Conservation (phyloP, 2,113 vertebrate species). For the Anoura caudifer region DNA sequence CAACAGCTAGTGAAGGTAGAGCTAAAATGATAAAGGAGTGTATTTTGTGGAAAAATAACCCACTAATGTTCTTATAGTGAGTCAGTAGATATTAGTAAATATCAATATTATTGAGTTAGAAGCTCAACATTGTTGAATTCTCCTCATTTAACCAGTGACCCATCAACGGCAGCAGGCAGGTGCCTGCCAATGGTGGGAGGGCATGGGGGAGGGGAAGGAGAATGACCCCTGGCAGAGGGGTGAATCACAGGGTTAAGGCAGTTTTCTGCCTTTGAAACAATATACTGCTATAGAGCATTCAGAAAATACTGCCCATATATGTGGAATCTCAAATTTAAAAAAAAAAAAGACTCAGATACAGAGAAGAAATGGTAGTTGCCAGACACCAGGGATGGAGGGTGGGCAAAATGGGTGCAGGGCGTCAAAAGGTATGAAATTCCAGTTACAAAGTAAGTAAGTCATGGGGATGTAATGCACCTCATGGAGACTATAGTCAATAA, state of each 20-base stretch:
- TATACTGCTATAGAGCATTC: background rate
- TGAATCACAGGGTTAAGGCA: background rate
- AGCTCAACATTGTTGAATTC: background rate
- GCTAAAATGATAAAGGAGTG: background rate
- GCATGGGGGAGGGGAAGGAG: background rate
- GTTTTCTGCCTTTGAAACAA: conserved; percentile 22
- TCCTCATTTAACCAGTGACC: background rate
- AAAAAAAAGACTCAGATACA: background rate
- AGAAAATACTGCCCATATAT: background rate
- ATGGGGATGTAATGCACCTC: background rate
- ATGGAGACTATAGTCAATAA: background rate
- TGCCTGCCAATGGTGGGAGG: background rate
- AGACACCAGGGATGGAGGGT: background rate
- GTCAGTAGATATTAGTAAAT: background rate
- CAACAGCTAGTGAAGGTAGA: background rate
- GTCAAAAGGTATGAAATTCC: background rate
- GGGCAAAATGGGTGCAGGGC: background rate
- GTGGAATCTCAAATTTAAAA: background rate
- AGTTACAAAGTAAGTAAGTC: background rate
- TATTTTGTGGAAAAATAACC: background rate
- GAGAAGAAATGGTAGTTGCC: background rate
- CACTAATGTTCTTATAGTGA: background rate
- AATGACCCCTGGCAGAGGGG: background rate
- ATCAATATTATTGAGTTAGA: background rate
- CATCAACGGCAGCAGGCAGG: background rate